Evolutionary conservation across 2,888 invertebrate species (phyloP).

Genomic region (Andrena praecox): DNA sequence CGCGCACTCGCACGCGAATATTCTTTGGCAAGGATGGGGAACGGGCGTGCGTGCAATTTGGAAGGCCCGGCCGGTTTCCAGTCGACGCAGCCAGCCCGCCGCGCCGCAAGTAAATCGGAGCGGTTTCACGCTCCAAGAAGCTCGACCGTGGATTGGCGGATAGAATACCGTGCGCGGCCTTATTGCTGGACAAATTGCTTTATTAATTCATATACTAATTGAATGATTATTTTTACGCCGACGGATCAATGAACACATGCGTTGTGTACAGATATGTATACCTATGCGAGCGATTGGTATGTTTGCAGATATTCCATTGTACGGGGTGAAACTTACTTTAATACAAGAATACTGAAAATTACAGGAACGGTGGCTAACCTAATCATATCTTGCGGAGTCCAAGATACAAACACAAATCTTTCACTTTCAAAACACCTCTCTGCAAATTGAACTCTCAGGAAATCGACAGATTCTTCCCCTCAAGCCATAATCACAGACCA

Average conservation of each 20-base stretch:
- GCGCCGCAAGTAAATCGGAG: slow-evolving; percentile 36
- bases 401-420: not conserved
- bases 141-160: not conserved
- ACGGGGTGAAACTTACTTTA: not conserved
- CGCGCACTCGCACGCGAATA: slow-evolving; percentile 5
- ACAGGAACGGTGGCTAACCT: not conserved
- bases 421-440: not conserved
- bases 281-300: not conserved
- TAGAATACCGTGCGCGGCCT: not conserved
- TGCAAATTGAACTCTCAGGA: not conserved
- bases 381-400: no score
- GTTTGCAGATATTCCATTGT: not conserved
- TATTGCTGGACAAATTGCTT: slow-evolving; percentile 7
- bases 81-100: slow-evolving; percentile 48
- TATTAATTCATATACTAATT: not conserved
- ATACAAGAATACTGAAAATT: not conserved
- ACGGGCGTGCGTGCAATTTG: slow-evolving; percentile 52
- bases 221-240: not conserved
- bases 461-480: not conserved
- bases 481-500: not conserved
- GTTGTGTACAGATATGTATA: not conserved
- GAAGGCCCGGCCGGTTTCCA: slow-evolving; percentile 41
- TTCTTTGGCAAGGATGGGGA: slow-evolving; percentile 30
- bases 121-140: slow-evolving; percentile 28
- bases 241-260: not conserved